Evolutionary conservation across 2,113 vertebrate genomes (phyloP).

Genomic region (Phoenicopterus ruber): DNA sequence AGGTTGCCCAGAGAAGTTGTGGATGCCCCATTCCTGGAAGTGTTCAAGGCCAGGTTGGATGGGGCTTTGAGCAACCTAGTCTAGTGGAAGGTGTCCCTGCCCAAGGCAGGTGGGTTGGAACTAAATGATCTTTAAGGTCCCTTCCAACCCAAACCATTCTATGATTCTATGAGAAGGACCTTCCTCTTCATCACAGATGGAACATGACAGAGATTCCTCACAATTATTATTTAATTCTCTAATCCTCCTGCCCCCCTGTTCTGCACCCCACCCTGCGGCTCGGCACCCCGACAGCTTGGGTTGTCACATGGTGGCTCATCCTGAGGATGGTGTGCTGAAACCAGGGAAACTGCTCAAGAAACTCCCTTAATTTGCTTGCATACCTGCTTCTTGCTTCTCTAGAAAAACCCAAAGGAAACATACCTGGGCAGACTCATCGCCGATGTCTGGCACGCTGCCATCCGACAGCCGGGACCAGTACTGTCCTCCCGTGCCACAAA

Average conservation of each 20-base stretch:
- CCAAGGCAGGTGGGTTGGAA: no score
- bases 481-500: neutral
- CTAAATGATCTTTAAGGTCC: no score
- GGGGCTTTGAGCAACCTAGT: no score
- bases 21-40: no score
- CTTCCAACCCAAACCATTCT: no score
- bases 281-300: neutral
- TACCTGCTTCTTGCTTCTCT: neutral
- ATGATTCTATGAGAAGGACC: no score
- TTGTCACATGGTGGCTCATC: neutral
- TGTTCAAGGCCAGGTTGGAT: no score
- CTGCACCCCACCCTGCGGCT: neutral
- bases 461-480: conserved; percentile 73
- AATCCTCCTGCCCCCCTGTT: neutral
- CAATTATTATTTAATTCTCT: neutral
- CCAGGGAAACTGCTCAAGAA: neutral
- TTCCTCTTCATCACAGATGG: neutral
- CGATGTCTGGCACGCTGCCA: conserved; percentile 68
- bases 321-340: neutral
- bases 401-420: neutral
- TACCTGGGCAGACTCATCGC: conserved; percentile 81
- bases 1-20: no score
- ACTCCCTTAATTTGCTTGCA: neutral
- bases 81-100: no score
- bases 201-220: neutral